These are phyloP conservation scores for Julus scanicus DNA, from an alignment of 2,888 invertebrate species.

Conservation along the genomic window DNA sequence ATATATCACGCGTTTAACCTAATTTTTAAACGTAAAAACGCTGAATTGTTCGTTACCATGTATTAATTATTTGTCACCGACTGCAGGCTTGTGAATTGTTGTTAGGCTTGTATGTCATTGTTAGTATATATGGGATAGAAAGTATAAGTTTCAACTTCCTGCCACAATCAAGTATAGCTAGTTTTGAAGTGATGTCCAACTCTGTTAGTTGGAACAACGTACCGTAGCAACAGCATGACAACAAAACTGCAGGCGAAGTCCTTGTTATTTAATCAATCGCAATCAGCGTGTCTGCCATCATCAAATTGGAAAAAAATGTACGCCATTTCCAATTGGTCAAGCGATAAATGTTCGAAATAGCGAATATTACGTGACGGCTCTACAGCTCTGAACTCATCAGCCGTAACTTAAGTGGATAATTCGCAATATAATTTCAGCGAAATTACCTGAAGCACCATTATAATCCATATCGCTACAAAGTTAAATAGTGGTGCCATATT, in stretches of 20 bases:
- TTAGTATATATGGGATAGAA: not conserved
- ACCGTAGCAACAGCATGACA: not conserved
- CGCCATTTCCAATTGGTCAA: not conserved
- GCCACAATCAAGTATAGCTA: not conserved
- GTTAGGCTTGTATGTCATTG: too few relatives aligned
- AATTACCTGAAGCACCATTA: too few relatives aligned
- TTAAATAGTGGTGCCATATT: too few relatives aligned
- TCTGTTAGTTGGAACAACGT: not conserved
- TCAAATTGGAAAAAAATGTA: not conserved
- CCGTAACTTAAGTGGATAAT: not conserved
- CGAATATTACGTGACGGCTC: not conserved
- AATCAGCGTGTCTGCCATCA: not conserved
- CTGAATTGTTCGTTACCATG: too few relatives aligned
- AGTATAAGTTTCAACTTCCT: not conserved
- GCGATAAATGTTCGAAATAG: not conserved
- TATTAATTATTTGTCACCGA: too few relatives aligned
- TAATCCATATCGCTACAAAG: too few relatives aligned
- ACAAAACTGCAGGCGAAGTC: not conserved
- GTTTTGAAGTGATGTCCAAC: not conserved
- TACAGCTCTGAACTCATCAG: not conserved
- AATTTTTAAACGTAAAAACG: too few relatives aligned
- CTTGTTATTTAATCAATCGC: conserved; percentile 5
- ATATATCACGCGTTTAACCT: too few relatives aligned
- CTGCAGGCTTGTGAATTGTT: too few relatives aligned
- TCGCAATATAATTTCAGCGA: not conserved